Evolutionary conservation across 2,888 invertebrate genomes (phyloP), one percentile per base, ranked within the genome.

Genomic region (Dryobota labecula): DNA sequence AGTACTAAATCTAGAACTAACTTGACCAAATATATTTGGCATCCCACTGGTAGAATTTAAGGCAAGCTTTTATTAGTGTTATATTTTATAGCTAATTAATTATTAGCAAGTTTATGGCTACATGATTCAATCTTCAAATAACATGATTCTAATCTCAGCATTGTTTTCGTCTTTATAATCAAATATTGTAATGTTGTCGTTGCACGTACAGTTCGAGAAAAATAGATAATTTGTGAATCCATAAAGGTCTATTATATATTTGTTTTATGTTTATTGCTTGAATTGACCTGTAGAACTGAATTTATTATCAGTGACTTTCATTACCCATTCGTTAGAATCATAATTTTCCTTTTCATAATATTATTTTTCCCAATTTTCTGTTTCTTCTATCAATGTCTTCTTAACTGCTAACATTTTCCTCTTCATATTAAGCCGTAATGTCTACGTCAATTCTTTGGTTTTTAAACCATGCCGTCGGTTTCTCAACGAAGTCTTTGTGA

Each of bases 401-500:
- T 53, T 13, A 15, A 49, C 13, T 20, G 36, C 11, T 36, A 24
- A 73, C n/a, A 45, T 24, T 20, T 56, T 45, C 45, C 43, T 45
- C 33, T 27, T 33, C 36, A 33, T 33, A 73, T 63, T 58, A 57
- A 61, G n/a, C 11, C 54, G 36, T 68, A 61, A 61, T 38, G 41
- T 80, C 65, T 62, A 60, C 57, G 53, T 83, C 76, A 76, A 78
- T 84, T 86, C 78, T 76, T 78, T 64, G 54, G 74, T 80, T 84
- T 85, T 77, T 69, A 80, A 84, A 82, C 78, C 73, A 70, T 67
- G 73, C 69, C 78, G 69, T 51, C 66, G 58, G 77, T 86, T 88
- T 87, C 85, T 84, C 86, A 89, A 84, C 84, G 82, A 68, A 73
- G 63, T 78, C 84, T 83, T 88, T 90, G 88, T 86, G 56, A 63